Evolutionary conservation across 2,797 vertebrate genomes (phyloP).

Genomic region (Trachurus trachurus): DNA sequence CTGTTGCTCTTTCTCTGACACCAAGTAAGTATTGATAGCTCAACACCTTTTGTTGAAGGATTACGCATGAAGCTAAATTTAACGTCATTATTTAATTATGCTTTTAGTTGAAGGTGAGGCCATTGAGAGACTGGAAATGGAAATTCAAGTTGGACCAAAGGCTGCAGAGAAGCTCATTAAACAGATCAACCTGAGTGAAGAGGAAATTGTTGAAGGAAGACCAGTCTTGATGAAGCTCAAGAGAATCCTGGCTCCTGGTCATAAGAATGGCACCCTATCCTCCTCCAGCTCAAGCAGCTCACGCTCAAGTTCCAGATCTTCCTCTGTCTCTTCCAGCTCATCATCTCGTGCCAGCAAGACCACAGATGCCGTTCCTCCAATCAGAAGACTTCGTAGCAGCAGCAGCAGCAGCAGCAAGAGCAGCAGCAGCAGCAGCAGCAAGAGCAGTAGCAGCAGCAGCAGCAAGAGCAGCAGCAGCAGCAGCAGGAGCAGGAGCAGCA

Average conservation of each 20-base stretch:
- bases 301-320: slow-evolving; percentile 43
- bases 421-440: slow-evolving; percentile 13
- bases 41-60: not conserved
- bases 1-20: slow-evolving; percentile 64
- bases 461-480: slow-evolving; percentile 9
- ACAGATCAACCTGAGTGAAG: slow-evolving; percentile 68
- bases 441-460: slow-evolving; percentile 17
- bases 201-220: slow-evolving; percentile 53
- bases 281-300: slow-evolving; percentile 70
- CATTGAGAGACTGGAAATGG: slow-evolving; percentile 86
- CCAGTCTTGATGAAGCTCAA: slow-evolving; percentile 82
- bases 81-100: not conserved
- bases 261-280: slow-evolving; percentile 49
- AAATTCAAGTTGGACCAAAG: slow-evolving; percentile 85
- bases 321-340: slow-evolving; percentile 57
- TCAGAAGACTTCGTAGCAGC: slow-evolving; percentile 26
- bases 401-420: slow-evolving; percentile 6
- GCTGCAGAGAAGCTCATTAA: slow-evolving; percentile 85
- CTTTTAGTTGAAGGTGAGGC: slow-evolving; percentile 75
- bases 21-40: slow-evolving; percentile 78
- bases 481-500: slow-evolving; percentile 9
- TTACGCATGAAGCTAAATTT: not conserved
- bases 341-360: slow-evolving; percentile 21
- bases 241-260: slow-evolving; percentile 78
- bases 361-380: not conserved